Evolutionary conservation across 1,140 invertebrate genomes (phyloP).

Genomic region (Pantala flavescens): DNA sequence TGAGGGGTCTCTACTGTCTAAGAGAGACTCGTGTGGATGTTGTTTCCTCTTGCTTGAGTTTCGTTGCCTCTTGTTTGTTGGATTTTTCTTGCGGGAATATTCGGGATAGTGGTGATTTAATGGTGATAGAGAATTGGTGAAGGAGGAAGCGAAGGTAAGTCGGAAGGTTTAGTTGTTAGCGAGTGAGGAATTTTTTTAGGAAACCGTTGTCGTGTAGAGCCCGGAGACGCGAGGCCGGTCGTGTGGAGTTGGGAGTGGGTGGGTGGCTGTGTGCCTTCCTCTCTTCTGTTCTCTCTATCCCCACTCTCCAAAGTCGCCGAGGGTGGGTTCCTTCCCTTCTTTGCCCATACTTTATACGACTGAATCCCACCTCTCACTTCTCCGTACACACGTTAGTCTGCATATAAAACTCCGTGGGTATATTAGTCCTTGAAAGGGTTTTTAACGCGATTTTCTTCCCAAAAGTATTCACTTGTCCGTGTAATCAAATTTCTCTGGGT

Average conservation of each 20-base stretch:
- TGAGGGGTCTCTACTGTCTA: neutral
- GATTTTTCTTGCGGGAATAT: neutral
- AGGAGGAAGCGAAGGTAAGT: neutral
- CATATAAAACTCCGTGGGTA: too few relatives aligned
- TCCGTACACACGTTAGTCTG: too few relatives aligned
- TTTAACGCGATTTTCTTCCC: too few relatives aligned
- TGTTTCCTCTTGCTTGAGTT: neutral
- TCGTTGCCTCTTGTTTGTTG: neutral
- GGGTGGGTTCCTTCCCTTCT: neutral
- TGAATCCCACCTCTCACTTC: neutral
- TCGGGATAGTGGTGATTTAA: neutral
- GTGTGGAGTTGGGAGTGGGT: conserved; percentile 2
- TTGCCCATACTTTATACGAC: neutral
- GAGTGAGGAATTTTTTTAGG: neutral
- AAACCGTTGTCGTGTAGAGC: neutral
- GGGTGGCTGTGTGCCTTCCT: neutral
- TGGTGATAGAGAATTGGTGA: neutral
- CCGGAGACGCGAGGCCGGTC: neutral
- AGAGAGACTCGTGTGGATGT: conserved; percentile 8
- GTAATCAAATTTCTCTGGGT: too few relatives aligned
- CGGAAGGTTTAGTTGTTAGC: neutral
- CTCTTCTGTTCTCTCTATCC: neutral
- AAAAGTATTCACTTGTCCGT: too few relatives aligned
- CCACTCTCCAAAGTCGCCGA: neutral
- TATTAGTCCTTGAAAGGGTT: too few relatives aligned